Percentiles rank a stretch among this genome's conserved stretches.
phyloP scores from a whole-genome alignment of 2,888 invertebrate genomes.

The Aphidoletes aphidimyza region DNA sequence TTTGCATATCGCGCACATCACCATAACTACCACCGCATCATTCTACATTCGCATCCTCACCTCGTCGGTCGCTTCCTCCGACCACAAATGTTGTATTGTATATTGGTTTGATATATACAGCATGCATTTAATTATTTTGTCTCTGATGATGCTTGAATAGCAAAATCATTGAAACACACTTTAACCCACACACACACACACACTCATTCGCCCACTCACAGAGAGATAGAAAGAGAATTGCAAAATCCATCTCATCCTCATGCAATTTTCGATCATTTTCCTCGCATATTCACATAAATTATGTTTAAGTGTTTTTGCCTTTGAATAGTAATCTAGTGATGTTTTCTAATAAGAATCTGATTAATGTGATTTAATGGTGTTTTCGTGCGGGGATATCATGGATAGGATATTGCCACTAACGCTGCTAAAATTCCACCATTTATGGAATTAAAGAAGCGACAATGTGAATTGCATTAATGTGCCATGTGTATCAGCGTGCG shows the following conservation, averaged over 20 bases:
- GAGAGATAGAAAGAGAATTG: too few species aligned
- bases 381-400: neutral
- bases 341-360: slow-evolving; percentile 45
- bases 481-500: too few species aligned
- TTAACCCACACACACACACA: too few species aligned
- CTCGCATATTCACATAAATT: slow-evolving; percentile 40
- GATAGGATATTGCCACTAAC: slow-evolving; percentile 20
- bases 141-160: neutral
- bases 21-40: neutral
- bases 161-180: too few species aligned
- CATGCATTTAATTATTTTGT: slow-evolving; percentile 11
- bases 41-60: too few species aligned
- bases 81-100: too few species aligned
- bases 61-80: too few species aligned
- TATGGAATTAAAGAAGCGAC: neutral
- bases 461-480: too few species aligned
- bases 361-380: slow-evolving; percentile 44
- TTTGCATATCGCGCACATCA: neutral
- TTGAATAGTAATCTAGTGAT: slow-evolving; percentile 22
- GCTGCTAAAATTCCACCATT: slow-evolving; percentile 36
- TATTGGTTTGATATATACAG: neutral
- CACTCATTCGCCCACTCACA: too few species aligned
- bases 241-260: neutral
- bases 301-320: slow-evolving; percentile 37
- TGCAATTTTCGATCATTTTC: slow-evolving; percentile 3